These are phyloP conservation scores for Lacerta agilis DNA, from an alignment of 2,797 vertebrate species.

Conservation along the genomic window DNA sequence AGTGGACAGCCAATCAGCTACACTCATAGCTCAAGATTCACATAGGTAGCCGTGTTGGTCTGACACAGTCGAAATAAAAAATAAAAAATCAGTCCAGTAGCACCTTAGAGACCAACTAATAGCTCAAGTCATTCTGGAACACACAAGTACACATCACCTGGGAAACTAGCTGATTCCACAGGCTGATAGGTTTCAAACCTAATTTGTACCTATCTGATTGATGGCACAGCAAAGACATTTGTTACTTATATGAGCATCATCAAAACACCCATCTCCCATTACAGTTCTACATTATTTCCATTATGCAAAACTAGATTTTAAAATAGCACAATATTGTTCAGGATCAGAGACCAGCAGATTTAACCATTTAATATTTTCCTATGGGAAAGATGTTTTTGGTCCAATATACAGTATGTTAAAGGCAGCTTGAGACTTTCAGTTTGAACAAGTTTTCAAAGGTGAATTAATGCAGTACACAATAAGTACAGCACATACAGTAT, in stretches of 20 bases:
- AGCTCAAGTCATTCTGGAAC: too few species aligned
- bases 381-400: not conserved
- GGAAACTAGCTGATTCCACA: not conserved
- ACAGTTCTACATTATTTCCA: not conserved
- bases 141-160: not conserved
- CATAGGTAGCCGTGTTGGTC: too few species aligned
- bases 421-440: not conserved
- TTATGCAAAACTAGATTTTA: slow-evolving; percentile 11
- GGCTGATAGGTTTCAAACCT: not conserved
- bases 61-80: too few species aligned
- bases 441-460: not conserved
- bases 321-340: not conserved
- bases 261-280: not conserved
- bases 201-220: not conserved
- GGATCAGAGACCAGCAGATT: slow-evolving; percentile 1
- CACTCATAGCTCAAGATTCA: not conserved
- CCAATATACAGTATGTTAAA: not conserved
- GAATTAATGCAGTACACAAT: not conserved
- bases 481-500: not conserved
- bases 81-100: too few species aligned
- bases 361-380: not conserved
- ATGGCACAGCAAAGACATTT: not conserved
- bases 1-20: not conserved
- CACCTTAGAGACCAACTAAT: too few species aligned
- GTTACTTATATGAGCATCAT: not conserved